Percentiles rank a stretch among this genome's conserved stretches.
phyloP scores from a whole-genome alignment of 2,888 invertebrate species.

The Dioctria rufipes region DNA sequence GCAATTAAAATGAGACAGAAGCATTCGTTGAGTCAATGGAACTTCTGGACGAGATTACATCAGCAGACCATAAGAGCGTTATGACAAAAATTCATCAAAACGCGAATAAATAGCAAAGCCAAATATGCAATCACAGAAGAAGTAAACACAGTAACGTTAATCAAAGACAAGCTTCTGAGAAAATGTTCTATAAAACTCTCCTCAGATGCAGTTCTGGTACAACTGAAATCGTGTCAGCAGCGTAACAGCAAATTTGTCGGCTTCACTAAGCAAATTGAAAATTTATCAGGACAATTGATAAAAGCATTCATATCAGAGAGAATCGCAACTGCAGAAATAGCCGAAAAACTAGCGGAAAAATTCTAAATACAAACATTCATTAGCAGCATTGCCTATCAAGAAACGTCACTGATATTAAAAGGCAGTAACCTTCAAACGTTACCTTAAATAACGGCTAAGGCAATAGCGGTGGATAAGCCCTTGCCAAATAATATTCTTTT shows the following conservation, averaged over 20 bases:
- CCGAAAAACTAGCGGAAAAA: background rate
- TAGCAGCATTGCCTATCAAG: background rate
- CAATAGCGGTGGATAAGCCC: background rate
- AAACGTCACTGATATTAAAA: background rate
- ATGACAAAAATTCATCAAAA: background rate
- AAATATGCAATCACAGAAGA: background rate
- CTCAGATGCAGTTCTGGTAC: background rate
- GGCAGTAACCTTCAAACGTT: background rate
- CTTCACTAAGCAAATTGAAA: background rate
- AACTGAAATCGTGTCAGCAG: too few relatives aligned
- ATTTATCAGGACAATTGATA: background rate
- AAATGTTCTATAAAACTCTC: background rate
- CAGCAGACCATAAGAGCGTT: too few relatives aligned
- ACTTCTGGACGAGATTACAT: background rate
- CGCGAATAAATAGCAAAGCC: background rate
- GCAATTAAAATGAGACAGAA: constrained; percentile 26
- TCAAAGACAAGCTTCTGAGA: background rate
- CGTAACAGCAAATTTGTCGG: too few relatives aligned
- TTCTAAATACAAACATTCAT: too few relatives aligned
- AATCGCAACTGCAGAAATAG: background rate
- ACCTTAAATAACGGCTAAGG: background rate
- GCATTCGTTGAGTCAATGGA: constrained; percentile 38
- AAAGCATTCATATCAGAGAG: background rate
- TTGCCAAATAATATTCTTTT: background rate
- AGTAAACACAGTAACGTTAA: background rate